A percentile compares a stretch with the other conserved stretches of the same genome.
phyloP scores from a whole-genome alignment of 2,797 vertebrate species.

The Lithobates pipiens region DNA sequence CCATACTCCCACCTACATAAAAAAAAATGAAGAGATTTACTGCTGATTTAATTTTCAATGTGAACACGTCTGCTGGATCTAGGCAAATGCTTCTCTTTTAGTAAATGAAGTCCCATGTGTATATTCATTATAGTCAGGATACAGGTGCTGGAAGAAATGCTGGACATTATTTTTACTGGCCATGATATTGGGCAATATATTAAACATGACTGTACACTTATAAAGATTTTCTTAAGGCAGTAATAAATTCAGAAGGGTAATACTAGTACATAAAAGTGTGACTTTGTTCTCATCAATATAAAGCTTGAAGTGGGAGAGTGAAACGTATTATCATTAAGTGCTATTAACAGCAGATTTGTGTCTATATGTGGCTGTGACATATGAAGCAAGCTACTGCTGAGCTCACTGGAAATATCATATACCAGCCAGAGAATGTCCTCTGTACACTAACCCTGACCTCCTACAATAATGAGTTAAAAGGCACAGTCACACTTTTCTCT shows the following conservation, averaged over 20 bases:
- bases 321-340: slow-evolving; percentile 62
- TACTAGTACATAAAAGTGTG: slow-evolving; percentile 46
- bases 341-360: slow-evolving; percentile 61
- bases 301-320: slow-evolving; percentile 60
- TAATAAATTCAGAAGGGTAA: slow-evolving; percentile 34
- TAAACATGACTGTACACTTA: slow-evolving; percentile 7
- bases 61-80: background rate
- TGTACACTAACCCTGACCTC: background rate
- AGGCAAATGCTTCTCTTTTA: background rate
- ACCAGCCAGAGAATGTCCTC: background rate
- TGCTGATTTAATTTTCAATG: background rate
- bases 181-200: slow-evolving; percentile 15
- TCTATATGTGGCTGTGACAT: slow-evolving; percentile 56
- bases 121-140: background rate
- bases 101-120: background rate
- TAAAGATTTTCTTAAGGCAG: slow-evolving; percentile 18
- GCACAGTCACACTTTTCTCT: background rate
- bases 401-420: background rate
- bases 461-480: background rate
- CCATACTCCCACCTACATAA: too few species aligned
- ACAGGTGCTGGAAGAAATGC: slow-evolving; percentile 2
- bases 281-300: slow-evolving; percentile 61
- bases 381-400: slow-evolving; percentile 64
- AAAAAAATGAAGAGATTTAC: too few species aligned
- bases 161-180: slow-evolving; percentile 1